Base-by-base conservation (phyloP, 1,140 invertebrate species). In the Brachionus rotundiformis region DNA sequence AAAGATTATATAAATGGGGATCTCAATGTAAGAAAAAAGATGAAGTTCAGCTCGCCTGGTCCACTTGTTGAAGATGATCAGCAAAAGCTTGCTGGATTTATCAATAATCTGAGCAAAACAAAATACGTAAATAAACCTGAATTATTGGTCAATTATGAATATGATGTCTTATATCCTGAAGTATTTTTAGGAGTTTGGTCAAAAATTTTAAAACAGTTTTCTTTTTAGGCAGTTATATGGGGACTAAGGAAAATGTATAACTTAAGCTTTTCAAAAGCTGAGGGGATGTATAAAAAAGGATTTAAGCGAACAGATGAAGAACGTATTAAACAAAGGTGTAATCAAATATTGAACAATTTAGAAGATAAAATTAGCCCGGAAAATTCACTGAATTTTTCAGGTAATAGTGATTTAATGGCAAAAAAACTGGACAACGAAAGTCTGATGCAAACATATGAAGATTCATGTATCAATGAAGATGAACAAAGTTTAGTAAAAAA, bases 21-120 rank as follows among this genome's bases (percentile, higher is more conserved):
- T 59, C n/a, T 41, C 29, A 59, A 13, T 33, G 23, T 16, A 1
- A 79, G 76, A 31, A 31, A 49, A 59, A 54, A 79, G 25, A 79
- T 79, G 76, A 63, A 79, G 59, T 79, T 79, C 25, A 41, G 47
- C 59, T 79, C 76, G 25, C 76, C 76, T 10, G 76, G 76, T 8
- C 76, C 76, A 23, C 36, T 79, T 7, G 36, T 79, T 59, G 27
- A 79, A 27, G 76, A 79, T 1, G 47, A 79, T 54, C 76, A 79
- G 47, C 47, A 59, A 54, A 63, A 79, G 25, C 25, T 79, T 8
- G 76, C 76, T 1, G 31, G 54, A 5, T 63, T 79, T 16, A 36
- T 79, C 0, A 79, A 19, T 16, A 31, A 59, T 27, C 25, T 79
- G n/a, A 16, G 29, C 31, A 59, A 54, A 59, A 8, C n/a, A 33